phyloP scores from a whole-genome alignment of 2,113 vertebrate species.

The Odontophorus gujanensis region DNA sequence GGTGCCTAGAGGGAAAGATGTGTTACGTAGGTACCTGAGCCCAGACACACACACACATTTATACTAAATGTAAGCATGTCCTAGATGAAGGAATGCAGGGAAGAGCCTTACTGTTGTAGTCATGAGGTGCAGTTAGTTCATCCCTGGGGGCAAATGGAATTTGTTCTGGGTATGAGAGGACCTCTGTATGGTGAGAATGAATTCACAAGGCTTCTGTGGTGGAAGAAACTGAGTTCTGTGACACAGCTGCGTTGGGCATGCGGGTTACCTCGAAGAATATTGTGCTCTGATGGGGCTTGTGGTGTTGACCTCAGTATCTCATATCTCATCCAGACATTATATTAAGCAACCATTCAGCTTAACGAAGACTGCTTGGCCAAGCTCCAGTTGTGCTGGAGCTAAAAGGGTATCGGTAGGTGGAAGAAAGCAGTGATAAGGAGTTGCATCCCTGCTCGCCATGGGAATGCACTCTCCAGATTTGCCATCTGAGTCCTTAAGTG shows the following conservation, averaged over 20 bases:
- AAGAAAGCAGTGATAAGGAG: neutral
- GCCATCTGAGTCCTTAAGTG: neutral
- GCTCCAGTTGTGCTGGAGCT: neutral
- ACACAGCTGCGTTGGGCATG: fast-evolving
- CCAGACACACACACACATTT: fast-evolving
- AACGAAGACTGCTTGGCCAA: neutral
- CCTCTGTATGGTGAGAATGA: neutral
- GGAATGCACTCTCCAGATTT: neutral
- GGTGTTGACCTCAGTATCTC: neutral
- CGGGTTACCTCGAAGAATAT: neutral
- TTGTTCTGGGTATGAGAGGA: fast-evolving
- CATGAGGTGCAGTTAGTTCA: fast-evolving
- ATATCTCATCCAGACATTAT: fast-evolving
- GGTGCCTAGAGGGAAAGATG: neutral
- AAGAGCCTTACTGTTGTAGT: neutral
- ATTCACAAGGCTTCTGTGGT: neutral
- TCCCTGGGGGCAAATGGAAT: neutral
- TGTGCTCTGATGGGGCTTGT: fast-evolving
- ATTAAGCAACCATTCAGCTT: neutral
- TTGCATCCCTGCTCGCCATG: fast-evolving
- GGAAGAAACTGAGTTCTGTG: neutral
- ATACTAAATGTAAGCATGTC: neutral
- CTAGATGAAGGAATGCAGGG: neutral
- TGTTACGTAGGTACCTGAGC: neutral
- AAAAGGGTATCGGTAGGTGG: neutral